Conservation (phyloP, 2,113 vertebrate genomes). For the Nannobrachium achirus region DNA sequence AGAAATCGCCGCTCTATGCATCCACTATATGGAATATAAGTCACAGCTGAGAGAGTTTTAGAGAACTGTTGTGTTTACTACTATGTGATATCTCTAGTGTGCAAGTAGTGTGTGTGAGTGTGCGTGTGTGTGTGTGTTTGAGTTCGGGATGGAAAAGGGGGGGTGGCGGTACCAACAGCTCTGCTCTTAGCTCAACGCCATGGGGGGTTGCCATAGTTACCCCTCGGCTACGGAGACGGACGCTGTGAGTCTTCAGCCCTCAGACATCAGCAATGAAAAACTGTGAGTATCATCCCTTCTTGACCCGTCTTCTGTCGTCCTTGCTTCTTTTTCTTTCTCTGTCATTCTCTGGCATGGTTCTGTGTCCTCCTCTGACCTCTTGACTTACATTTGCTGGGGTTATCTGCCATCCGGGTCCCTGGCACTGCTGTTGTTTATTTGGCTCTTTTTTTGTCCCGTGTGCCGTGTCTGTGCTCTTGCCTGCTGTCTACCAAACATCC, state of each 20-base stretch:
- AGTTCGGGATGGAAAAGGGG: slow-evolving; percentile 70
- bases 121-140: slow-evolving; percentile 37
- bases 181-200: slow-evolving; percentile 67
- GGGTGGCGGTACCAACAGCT: slow-evolving; percentile 51
- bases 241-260: slow-evolving; percentile 46
- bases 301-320: not conserved
- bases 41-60: slow-evolving; percentile 29
- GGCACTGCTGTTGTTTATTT: not conserved
- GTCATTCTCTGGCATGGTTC: too few species aligned
- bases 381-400: too few species aligned
- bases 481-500: not conserved
- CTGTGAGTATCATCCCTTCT: slow-evolving; percentile 57
- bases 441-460: not conserved
- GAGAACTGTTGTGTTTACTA: slow-evolving; percentile 13
- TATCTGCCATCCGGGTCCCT: not conserved
- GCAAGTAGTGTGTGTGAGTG: slow-evolving; percentile 32
- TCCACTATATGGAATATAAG: slow-evolving; percentile 17
- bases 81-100: slow-evolving; percentile 41
- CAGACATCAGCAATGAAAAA: slow-evolving; percentile 62
- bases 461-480: too few species aligned
- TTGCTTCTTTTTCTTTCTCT: not conserved
- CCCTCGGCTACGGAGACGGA: slow-evolving; percentile 69
- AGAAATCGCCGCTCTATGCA: not conserved
- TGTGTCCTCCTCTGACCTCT: too few species aligned
- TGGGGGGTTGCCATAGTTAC: slow-evolving; percentile 80